Base-by-base conservation (phyloP, 2,888 invertebrate genomes). In the Erynnis tages region DNA sequence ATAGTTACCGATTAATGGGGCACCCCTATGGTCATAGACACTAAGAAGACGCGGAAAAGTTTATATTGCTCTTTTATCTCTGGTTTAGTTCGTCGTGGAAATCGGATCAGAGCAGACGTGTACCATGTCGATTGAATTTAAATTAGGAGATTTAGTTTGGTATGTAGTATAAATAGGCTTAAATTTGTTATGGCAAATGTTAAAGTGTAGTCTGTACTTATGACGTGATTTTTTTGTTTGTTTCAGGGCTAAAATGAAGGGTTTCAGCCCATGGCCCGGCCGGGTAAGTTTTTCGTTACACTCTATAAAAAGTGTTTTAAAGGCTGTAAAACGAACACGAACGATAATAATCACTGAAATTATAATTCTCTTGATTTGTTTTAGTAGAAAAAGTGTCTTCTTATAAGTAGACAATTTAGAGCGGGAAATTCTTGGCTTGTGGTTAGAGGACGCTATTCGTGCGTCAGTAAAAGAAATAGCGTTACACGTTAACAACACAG, bases 221-320 rank as follows among this genome's bases (percentile, higher is more conserved):
- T 49, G 19, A 32, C 44, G 34, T 27, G 45, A 2, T 19, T 34
- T 21, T 44, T 41, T 60, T 69, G 54, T 74, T 88, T 88, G 87
- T 89, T 89, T 74, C 92, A 98, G 98, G 98, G 97, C 98, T 54
- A 98, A 97, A 93, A 97, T 98, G 97, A 98, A 97, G 91, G 96
- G 97, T 67, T 98, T 96, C 91, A 95, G 97, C 64, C 96, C 97
- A 61, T 98, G 98, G 98, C 98, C 98, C 59, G 97, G 97, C 88
- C 95, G 96, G 93, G 97, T 98, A 93, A 95, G 96, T 93, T 81
- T 73, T 71, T 73, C 67, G 61, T 64, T 72, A 73, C 67, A 65
- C 60, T 69, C 67, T 58, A 61, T 43, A 13, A 27, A 25, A 50
- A 35, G 13, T 35, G 7, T 27, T n/a, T 48, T 41, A 17, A 34